These are phyloP conservation scores for Drosophila pullipes DNA, from an alignment of 2,888 invertebrate genomes.

Conservation along the genomic window DNA sequence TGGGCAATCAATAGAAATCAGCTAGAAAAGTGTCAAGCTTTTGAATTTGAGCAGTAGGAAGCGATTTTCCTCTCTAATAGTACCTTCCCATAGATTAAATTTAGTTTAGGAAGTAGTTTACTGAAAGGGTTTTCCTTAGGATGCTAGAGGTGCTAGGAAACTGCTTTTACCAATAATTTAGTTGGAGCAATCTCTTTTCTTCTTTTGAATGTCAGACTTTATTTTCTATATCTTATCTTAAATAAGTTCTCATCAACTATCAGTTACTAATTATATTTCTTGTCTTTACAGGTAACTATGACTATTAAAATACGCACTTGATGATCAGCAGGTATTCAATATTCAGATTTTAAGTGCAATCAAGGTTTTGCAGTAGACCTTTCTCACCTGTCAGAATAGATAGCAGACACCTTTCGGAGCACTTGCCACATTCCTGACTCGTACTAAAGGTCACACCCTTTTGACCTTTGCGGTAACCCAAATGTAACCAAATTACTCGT, in stretches of 20 bases:
- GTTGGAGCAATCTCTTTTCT: background rate
- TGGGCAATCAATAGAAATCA: constrained; percentile 55
- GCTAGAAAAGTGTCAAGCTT: constrained; percentile 35
- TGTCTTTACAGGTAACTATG: constrained; percentile 59
- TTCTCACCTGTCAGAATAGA: background rate
- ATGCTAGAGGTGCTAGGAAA: background rate
- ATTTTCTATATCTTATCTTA: background rate
- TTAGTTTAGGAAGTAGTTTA: constrained; percentile 10
- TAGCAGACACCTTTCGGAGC: background rate
- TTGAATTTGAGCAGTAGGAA: constrained; percentile 28
- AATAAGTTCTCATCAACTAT: background rate
- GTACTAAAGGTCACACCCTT: constrained; percentile 34
- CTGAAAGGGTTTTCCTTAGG: background rate
- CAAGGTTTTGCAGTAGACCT: background rate
- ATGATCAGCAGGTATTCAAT: background rate
- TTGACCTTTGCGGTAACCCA: constrained; percentile 51
- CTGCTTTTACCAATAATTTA: background rate
- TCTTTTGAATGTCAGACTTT: background rate
- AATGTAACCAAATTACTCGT: constrained; percentile 66
- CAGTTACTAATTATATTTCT: constrained; percentile 3
- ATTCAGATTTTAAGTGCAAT: background rate
- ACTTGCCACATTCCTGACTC: constrained; percentile 2
- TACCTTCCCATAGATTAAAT: constrained; percentile 14
- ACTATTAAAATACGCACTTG: background rate
- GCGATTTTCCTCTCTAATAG: constrained; percentile 19